phyloP scores from a whole-genome alignment of 2,113 vertebrate genomes.

The Prunella fulvescens region DNA sequence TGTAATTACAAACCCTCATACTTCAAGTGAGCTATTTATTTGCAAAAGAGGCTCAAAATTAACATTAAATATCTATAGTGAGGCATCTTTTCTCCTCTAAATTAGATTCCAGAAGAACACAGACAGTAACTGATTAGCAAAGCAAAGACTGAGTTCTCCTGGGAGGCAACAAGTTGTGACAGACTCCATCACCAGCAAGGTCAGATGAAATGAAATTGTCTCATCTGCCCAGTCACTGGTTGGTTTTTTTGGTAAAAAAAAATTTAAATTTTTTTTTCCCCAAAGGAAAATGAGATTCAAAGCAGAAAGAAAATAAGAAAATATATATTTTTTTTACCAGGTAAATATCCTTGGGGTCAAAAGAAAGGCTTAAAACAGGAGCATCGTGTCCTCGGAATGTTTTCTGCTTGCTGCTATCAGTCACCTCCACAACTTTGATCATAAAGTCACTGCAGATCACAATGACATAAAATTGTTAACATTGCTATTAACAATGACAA shows the following conservation, averaged over 20 bases:
- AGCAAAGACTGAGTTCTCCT: neutral
- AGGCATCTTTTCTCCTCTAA: neutral
- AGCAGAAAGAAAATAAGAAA: neutral
- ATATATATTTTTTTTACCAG: slow-evolving; percentile 74
- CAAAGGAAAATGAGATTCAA: neutral
- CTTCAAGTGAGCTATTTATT: neutral
- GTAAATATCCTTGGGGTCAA: slow-evolving; percentile 89
- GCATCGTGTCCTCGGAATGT: slow-evolving; percentile 91
- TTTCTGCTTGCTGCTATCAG: slow-evolving; percentile 91
- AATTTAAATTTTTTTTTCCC: neutral
- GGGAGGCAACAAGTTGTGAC: neutral
- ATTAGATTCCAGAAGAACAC: neutral
- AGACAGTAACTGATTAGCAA: neutral
- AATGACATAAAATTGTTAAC: neutral
- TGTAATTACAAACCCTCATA: neutral
- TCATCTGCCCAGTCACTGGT: neutral
- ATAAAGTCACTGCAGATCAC: slow-evolving; percentile 86
- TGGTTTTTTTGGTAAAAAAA: neutral
- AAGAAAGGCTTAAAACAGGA: slow-evolving; percentile 89
- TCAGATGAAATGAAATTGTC: neutral
- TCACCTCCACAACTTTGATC: slow-evolving; percentile 92
- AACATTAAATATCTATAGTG: neutral
- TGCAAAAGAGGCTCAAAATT: neutral
- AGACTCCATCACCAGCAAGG: neutral
- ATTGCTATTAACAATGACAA: neutral